Conservation (phyloP, 2,888 invertebrate genomes). For the Hydropsyche betteni region DNA sequence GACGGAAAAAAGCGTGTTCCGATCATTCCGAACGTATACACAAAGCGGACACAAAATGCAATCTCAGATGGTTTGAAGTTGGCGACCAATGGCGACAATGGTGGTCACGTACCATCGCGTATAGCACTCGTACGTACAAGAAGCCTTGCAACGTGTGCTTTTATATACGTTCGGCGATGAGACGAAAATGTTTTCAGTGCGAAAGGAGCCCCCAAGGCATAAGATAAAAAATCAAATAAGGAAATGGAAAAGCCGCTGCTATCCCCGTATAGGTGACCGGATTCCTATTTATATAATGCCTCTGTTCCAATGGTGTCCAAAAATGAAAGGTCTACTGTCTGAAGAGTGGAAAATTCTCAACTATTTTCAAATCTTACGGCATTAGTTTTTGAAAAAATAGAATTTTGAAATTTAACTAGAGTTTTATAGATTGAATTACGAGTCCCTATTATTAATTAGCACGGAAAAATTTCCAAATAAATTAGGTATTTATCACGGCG, state of each 20-base stretch:
- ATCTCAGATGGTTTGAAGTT: not conserved
- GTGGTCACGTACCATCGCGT: constrained; percentile 7
- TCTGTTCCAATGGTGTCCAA: too few species aligned
- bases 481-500: too few species aligned
- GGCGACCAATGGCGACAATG: constrained; percentile 19
- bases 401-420: too few species aligned
- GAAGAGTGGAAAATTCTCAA: not conserved
- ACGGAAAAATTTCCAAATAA: too few species aligned
- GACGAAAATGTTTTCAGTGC: constrained; percentile 19
- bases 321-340: not conserved
- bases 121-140: not conserved
- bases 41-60: not conserved
- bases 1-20: too few species aligned
- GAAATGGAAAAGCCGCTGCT: constrained; percentile 42
- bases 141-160: not conserved
- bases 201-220: constrained; percentile 36
- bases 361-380: not conserved
- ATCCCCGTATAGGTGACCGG: not conserved
- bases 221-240: constrained; percentile 47
- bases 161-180: not conserved
- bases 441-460: too few species aligned
- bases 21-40: too few species aligned
- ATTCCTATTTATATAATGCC: too few species aligned
- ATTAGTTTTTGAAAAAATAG: too few species aligned
- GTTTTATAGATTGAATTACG: too few species aligned